These are phyloP conservation scores for Drosophila limbata DNA, from an alignment of 2,888 invertebrate species.

Conservation along the genomic window DNA sequence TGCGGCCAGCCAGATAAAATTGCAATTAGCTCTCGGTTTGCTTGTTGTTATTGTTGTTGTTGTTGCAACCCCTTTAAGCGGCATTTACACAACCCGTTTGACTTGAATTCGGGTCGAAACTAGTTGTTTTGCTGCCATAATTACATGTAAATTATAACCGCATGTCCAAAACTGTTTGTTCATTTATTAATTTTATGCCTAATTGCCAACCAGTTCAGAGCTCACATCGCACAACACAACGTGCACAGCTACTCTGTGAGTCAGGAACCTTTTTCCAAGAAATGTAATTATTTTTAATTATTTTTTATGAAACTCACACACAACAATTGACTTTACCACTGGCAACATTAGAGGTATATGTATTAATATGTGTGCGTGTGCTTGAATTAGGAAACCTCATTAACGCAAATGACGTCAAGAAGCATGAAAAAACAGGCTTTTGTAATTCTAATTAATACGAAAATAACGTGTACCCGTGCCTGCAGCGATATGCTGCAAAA, in stretches of 20 bases:
- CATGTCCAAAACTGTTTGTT: slow-evolving; percentile 59
- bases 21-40: slow-evolving; percentile 55
- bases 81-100: slow-evolving; percentile 58
- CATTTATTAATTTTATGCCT: slow-evolving; percentile 65
- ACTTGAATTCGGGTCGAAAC: slow-evolving; percentile 33
- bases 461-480: slow-evolving; percentile 53
- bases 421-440: slow-evolving; percentile 60
- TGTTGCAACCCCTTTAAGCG: slow-evolving; percentile 43
- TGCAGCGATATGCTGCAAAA: slow-evolving; percentile 47
- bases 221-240: background rate
- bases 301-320: slow-evolving; percentile 37
- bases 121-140: slow-evolving; percentile 56
- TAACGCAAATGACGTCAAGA: slow-evolving; percentile 63
- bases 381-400: slow-evolving; percentile 53
- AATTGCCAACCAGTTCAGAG: slow-evolving; percentile 48
- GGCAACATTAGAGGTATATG: slow-evolving; percentile 9
- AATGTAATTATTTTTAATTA: slow-evolving; percentile 73
- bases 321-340: slow-evolving; percentile 50
- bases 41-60: background rate
- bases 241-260: slow-evolving; percentile 1
- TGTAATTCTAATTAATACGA: slow-evolving; percentile 76
- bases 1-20: slow-evolving; percentile 52
- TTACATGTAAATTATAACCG: slow-evolving; percentile 72
- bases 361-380: slow-evolving; percentile 2
- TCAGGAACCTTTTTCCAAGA: slow-evolving; percentile 47